Evolutionary conservation across 2,797 vertebrate genomes (phyloP).

Genomic region (Sylvilagus floridanus): DNA sequence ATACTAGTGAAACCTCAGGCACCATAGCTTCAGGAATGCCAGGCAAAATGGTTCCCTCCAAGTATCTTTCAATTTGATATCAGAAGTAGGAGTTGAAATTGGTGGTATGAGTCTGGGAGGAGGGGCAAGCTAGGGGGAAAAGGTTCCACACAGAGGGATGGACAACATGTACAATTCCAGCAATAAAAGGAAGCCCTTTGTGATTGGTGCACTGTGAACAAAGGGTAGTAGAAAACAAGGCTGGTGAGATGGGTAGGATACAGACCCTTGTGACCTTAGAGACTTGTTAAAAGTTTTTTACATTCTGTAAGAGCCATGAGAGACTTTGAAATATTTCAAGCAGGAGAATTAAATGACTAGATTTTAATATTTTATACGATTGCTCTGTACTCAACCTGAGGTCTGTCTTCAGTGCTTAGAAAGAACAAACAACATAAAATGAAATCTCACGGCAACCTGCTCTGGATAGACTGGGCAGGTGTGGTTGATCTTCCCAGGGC

Average conservation of each 20-base stretch:
- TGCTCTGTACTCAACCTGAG: neutral
- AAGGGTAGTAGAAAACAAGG: neutral
- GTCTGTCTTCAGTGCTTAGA: slow-evolving; percentile 10
- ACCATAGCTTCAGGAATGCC: neutral
- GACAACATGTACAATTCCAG: neutral
- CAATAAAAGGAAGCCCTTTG: neutral
- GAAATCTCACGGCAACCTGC: neutral
- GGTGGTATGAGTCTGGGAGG: neutral
- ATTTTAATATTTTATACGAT: slow-evolving; percentile 55
- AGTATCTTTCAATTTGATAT: neutral
- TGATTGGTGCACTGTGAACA: neutral
- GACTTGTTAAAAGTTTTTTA: neutral
- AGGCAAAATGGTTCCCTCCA: neutral
- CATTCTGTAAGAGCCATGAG: neutral
- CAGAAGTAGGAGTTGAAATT: neutral
- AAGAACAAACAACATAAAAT: slow-evolving; percentile 36
- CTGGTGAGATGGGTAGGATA: neutral
- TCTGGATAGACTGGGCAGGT: neutral
- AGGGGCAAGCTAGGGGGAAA: neutral
- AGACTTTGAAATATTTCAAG: slow-evolving; percentile 20
- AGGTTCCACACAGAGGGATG: neutral
- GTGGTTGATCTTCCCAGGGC: neutral
- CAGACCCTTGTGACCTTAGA: neutral
- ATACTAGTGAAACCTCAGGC: neutral
- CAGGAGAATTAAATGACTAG: slow-evolving; percentile 22